These are phyloP conservation scores for Axinella damicornis DNA, from an alignment of 37 sponge, comb jelly and placozoan genomes.

Conservation along the genomic window DNA sequence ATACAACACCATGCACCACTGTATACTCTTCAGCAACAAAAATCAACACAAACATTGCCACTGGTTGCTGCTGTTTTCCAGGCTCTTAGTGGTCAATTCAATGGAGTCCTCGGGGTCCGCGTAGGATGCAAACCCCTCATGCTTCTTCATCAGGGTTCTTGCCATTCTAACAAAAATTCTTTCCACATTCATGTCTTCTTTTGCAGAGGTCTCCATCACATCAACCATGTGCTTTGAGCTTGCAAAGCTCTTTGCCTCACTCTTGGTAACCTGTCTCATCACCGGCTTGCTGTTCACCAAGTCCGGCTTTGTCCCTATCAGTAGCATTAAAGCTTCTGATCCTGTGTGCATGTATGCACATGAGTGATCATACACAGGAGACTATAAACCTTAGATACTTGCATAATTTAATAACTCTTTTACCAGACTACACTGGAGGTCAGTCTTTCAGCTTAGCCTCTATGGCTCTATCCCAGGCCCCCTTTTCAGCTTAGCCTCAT, in stretches of 20 bases:
- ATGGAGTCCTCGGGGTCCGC: constrained; percentile 9
- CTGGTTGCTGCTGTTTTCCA: too few species aligned
- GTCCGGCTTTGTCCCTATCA: constrained; percentile 71
- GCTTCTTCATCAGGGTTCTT: constrained; percentile 1
- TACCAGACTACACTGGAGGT: too few species aligned
- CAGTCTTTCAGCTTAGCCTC: too few species aligned
- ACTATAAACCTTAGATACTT: too few species aligned
- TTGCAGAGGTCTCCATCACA: constrained; percentile 67
- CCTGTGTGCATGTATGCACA: constrained; percentile 41
- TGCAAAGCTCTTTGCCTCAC: constrained; percentile 38
- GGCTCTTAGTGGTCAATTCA: not conserved
- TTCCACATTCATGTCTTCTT: constrained; percentile 73
- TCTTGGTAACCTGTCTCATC: constrained; percentile 33
- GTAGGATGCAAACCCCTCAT: not conserved
- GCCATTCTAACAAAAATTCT: constrained; percentile 49
- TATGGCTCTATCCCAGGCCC: too few species aligned
- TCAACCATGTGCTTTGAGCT: constrained; percentile 32
- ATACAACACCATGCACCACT: too few species aligned
- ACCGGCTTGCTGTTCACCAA: constrained; percentile 7
- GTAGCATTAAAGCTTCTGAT: constrained; percentile 34
- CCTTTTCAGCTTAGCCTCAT: too few species aligned
- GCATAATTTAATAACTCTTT: too few species aligned
- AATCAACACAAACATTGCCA: too few species aligned
- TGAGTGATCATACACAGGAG: too few species aligned
- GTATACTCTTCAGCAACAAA: too few species aligned